Base-by-base conservation (phyloP, 2,113 vertebrate genomes). In the Neogobius melanostomus region DNA sequence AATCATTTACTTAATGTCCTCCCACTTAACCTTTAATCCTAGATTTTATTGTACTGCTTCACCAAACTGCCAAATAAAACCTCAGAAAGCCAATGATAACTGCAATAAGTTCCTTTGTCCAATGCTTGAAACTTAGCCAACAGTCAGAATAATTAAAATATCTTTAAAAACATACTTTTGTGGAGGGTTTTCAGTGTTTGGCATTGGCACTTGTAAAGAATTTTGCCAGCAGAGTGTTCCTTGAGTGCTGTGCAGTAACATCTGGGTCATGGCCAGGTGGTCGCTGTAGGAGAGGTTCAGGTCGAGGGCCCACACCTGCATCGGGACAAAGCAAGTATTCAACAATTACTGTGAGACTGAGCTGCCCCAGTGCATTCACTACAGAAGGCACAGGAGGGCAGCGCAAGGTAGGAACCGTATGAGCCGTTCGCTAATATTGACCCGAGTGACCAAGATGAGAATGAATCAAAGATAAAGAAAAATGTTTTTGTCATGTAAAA, bases 301-400 rank as follows among this genome's bases (percentile, higher is more conserved):
- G 88, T 95, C 95, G 60, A 95, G 91, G 66, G 93, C 95, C 95
- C 96, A 98, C 42, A 98, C 93, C 96, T 98, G 86, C 16, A 44
- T 53, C n/a, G 11, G 21, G 17, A 57, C 6, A 36, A 60, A 42
- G n/a, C 12, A 42, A 42, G 43, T 14, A 44, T 15, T 14, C 6
- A 67, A 80, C 42, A 71, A 36, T 56, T 60, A 72, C 59, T 44
- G 48, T 67, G 75, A 28, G 48, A 15, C 56, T 78, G 46, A 46
- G 69, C 69, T 76, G 71, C 69, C 68, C 53, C 2, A 11, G 53
- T 11, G 52, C 6, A 16, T 8, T 8, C 16, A 53, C 52, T 17
- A 16, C 16, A 3, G 52, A 71, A 84, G 66, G 73, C 51, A 64
- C 54, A 5, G 47, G 63, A 61, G 68, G 62, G 65, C 42, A 72